Conservation (phyloP, 2,113 vertebrate genomes). For the Aegotheles bennettii region DNA sequence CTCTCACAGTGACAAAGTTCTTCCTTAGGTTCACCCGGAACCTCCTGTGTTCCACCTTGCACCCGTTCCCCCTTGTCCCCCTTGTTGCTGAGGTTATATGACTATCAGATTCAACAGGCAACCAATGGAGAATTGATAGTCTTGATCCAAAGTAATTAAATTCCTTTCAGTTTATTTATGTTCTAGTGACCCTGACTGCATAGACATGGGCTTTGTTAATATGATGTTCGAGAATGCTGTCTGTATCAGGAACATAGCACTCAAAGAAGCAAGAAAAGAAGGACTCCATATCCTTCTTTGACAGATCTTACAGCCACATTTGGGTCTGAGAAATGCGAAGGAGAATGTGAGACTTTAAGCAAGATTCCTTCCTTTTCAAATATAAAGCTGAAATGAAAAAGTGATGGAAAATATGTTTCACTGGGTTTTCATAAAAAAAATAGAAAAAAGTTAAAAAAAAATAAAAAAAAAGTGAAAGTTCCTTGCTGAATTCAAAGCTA, state of each 20-base stretch:
- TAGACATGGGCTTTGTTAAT: not conserved
- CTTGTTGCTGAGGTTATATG: not conserved
- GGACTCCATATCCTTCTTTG: not conserved
- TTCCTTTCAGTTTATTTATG: not conserved
- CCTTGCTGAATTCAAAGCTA: not conserved
- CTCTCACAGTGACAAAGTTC: too few species aligned
- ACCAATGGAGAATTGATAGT: not conserved
- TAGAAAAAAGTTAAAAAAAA: too few species aligned
- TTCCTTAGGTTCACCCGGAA: too few species aligned
- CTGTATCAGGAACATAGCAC: not conserved
- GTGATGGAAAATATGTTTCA: not conserved
- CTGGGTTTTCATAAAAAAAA: not conserved
- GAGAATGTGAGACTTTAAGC: not conserved
- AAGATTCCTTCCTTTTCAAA: not conserved
- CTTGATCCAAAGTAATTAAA: slow-evolving; percentile 2
- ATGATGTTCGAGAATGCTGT: not conserved
- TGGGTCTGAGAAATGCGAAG: not conserved
- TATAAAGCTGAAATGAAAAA: not conserved
- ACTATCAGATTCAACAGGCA: not conserved
- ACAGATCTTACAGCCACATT: not conserved
- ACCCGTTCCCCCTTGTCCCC: too few species aligned
- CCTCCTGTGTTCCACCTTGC: too few species aligned
- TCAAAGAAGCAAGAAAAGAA: not conserved
- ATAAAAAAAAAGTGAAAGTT: not conserved
- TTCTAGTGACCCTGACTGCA: not conserved